These are phyloP conservation scores for Hypselothyrea guttata DNA, from an alignment of 2,888 invertebrate genomes.

Conservation along the genomic window DNA sequence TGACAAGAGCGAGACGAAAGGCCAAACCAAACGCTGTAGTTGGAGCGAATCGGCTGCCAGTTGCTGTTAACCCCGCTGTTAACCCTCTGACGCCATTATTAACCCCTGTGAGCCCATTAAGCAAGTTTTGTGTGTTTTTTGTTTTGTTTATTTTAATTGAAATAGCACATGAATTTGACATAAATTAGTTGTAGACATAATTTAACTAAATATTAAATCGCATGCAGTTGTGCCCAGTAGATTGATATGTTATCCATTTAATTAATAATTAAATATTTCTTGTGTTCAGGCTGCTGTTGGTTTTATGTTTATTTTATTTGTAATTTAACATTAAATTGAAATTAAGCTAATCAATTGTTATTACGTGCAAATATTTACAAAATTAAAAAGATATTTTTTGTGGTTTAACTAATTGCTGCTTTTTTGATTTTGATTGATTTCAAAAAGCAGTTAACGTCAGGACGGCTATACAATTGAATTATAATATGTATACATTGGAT, in stretches of 20 bases:
- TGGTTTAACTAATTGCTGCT: no score
- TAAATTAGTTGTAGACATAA: slow-evolving; percentile 66
- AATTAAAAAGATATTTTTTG: no score
- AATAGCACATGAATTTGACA: slow-evolving; percentile 68
- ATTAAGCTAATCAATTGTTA: slow-evolving; percentile 67
- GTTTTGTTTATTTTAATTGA: slow-evolving; percentile 53
- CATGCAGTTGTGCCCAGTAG: slow-evolving; percentile 30
- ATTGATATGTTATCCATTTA: slow-evolving; percentile 43
- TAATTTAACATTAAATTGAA: slow-evolving; percentile 47
- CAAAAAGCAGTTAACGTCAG: slow-evolving; percentile 11
- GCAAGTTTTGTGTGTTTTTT: slow-evolving; percentile 10
- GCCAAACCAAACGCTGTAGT: slow-evolving; percentile 44
- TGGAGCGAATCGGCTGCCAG: slow-evolving; percentile 40
- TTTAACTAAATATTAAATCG: slow-evolving; percentile 62
- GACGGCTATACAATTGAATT: slow-evolving; percentile 51
- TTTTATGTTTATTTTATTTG: slow-evolving; percentile 21
- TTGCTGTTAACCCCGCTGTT: slow-evolving; percentile 4
- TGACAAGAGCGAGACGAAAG: slow-evolving; percentile 35
- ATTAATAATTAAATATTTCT: slow-evolving; percentile 23
- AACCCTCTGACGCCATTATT: slow-evolving; percentile 1
- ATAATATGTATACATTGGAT: slow-evolving; percentile 17
- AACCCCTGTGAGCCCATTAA: neutral
- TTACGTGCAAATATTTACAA: slow-evolving; percentile 64
- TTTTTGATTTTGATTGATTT: no score
- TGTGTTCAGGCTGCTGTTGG: no score